These are phyloP conservation scores for Trachemys scripta DNA, from an alignment of 2,113 vertebrate genomes.

Conservation along the genomic window DNA sequence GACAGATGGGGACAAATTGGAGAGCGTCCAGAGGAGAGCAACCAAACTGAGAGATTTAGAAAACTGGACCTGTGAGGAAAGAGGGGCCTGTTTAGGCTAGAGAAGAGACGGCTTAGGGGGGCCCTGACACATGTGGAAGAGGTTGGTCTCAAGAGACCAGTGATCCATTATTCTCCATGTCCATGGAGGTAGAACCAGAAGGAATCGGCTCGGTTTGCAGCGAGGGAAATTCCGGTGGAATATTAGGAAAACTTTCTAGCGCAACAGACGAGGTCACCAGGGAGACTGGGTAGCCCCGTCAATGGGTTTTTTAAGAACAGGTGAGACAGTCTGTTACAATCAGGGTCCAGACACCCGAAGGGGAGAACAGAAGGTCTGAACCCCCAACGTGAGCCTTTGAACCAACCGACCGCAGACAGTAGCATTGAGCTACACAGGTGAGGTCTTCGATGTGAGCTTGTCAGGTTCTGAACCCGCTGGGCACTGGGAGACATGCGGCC, in stretches of 20 bases:
- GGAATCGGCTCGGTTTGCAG: background rate
- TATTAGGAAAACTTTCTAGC: background rate
- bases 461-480: background rate
- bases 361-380: background rate
- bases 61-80: background rate
- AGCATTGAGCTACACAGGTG: too few species aligned
- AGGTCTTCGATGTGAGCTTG: background rate
- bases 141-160: background rate
- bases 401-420: background rate
- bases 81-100: background rate
- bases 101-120: background rate
- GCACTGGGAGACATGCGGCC: background rate
- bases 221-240: background rate
- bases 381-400: too few species aligned
- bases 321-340: too few species aligned
- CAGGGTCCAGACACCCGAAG: background rate
- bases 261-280: background rate
- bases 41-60: background rate
- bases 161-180: background rate
- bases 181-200: background rate
- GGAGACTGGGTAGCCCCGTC: background rate
- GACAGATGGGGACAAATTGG: background rate
- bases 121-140: too few species aligned
- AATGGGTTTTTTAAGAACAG: too few species aligned
- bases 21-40: background rate